Conservation (phyloP, 2,113 vertebrate genomes). For the Cathartes aura region DNA sequence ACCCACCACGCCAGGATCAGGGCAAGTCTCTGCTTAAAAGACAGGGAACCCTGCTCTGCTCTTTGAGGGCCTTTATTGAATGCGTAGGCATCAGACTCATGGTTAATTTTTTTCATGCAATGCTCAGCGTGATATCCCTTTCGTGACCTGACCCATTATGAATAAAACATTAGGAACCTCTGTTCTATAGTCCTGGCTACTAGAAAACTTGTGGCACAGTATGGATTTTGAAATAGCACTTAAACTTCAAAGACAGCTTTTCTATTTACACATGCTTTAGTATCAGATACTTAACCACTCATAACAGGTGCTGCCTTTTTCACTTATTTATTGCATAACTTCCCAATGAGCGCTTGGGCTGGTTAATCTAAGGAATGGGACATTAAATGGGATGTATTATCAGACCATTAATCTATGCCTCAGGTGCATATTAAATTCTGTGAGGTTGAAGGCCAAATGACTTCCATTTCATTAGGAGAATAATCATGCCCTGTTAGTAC, state of each 20-base stretch:
- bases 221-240: background rate
- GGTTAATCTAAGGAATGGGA: conserved; percentile 17
- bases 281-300: background rate
- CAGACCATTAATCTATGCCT: conserved; percentile 17
- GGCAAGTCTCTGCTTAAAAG: background rate
- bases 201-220: background rate
- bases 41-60: background rate
- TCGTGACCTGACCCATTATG: background rate
- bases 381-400: conserved; percentile 4
- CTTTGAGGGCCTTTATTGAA: background rate
- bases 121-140: background rate
- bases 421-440: background rate
- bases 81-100: background rate
- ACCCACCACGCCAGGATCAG: background rate
- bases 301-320: background rate
- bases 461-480: conserved; percentile 16
- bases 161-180: background rate
- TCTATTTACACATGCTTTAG: background rate
- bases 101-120: background rate
- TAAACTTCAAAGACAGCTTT: background rate
- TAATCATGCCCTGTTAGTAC: background rate
- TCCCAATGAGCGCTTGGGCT: background rate
- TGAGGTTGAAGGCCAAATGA: conserved; percentile 1
- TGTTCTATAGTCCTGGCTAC: background rate
- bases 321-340: background rate